Base-by-base conservation (phyloP, 2,113 vertebrate genomes). In the Acrocephalus arundinaceus region DNA sequence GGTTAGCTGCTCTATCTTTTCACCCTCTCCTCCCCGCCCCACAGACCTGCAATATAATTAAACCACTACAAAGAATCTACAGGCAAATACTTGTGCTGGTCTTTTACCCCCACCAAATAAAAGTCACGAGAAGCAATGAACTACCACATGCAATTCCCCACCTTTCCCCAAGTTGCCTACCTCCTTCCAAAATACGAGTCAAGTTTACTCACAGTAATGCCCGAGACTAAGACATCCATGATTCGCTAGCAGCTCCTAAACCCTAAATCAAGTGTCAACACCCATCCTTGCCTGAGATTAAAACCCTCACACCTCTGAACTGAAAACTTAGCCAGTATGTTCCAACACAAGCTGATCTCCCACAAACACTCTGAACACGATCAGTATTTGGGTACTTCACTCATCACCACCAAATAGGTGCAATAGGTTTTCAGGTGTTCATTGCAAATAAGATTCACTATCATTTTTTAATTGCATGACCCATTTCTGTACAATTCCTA, bases 41-140 rank as follows among this genome's bases (percentile, higher is more conserved):
- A 39, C 63, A 91, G 57, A 81, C 48, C 87, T 82, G 51, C 75
- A 86, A 30, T 58, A 37, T 54, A 96, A 96, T 91, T 68, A 95
- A 94, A 92, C 79, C 93, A 93, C 90, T 71, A 94, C 78, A 93
- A 90, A 95, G 83, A 90, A 68, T 21, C 52, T 24, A 91, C 71
- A 96, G 45, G 88, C 37, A 96, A 94, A 57, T 70, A 92, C 82
- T 84, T 88, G 72, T 37, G 58, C 43, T 65, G 31, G 2, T 45
- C 77, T 75, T 68, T 43, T 7, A 18, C 1, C 24, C 43, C 70
- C 37, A 2, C 10, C 39, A 70, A 88, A 96, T 39, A 65, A 55
- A 85, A 80, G 17, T 15, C 67, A 70, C 79, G n/a, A 79, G 84
- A 76, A 83, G 78, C 85, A 90, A 80, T 12, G 74, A 94, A 94